These are phyloP conservation scores for Agrotis segetum DNA, from an alignment of 2,888 invertebrate species.

Conservation along the genomic window DNA sequence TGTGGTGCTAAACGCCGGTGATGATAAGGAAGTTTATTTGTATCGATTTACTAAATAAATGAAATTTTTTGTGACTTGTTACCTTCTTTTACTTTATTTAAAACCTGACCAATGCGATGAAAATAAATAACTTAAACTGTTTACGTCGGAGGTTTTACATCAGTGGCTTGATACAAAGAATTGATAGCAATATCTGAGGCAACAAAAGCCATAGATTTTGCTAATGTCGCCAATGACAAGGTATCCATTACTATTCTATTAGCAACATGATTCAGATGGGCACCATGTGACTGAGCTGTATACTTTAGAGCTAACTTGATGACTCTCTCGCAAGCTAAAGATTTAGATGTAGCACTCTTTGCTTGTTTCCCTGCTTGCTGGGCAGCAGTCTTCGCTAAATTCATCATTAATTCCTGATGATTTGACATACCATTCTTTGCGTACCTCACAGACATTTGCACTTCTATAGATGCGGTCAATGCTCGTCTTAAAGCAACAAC, in stretches of 20 bases:
- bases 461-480: conserved; percentile 87
- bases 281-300: conserved; percentile 86
- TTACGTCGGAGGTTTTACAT: conserved; percentile 84
- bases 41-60: conserved; percentile 23
- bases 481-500: conserved; percentile 87
- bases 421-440: conserved; percentile 88
- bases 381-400: conserved; percentile 87
- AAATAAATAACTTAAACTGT: background rate
- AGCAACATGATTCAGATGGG: conserved; percentile 86
- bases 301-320: conserved; percentile 86
- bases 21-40: background rate
- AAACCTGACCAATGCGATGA: background rate
- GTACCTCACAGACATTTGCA: conserved; percentile 86
- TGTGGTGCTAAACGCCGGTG: no score
- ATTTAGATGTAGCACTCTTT: conserved; percentile 85
- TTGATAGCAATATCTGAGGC: conserved; percentile 88
- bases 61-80: background rate
- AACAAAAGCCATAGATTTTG: conserved; percentile 88
- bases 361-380: conserved; percentile 89
- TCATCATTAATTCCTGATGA: conserved; percentile 89
- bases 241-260: conserved; percentile 88
- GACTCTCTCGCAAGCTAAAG: conserved; percentile 84
- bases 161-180: conserved; percentile 87
- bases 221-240: conserved; percentile 83
- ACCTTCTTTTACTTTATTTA: conserved; percentile 26